These are phyloP conservation scores for Pangasius djambal DNA, from an alignment of 2,797 vertebrate species.

Conservation along the genomic window DNA sequence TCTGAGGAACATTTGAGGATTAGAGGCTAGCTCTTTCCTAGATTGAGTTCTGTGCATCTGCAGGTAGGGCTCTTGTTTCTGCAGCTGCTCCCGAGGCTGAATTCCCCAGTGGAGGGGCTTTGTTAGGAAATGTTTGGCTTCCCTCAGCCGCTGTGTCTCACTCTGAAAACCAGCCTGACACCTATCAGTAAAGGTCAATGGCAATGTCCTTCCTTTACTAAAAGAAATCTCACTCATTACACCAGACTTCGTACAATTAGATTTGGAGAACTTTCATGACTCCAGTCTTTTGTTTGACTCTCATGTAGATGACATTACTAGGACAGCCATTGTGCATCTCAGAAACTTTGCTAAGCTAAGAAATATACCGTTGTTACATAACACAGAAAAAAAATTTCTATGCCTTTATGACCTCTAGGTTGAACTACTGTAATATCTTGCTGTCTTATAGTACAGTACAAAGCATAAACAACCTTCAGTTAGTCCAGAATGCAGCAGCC, in stretches of 20 bases:
- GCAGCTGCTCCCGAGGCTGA: constrained; percentile 57
- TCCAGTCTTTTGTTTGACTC: background rate
- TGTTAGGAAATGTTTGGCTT: constrained; percentile 61
- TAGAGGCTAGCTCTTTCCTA: constrained; percentile 49
- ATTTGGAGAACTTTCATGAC: background rate
- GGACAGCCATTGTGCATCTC: background rate
- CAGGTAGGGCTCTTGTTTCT: constrained; percentile 60
- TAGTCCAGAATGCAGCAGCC: background rate
- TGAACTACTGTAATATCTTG: background rate
- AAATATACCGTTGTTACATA: background rate
- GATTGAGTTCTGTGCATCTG: constrained; percentile 47
- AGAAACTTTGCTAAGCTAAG: background rate
- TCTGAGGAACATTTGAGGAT: constrained; percentile 51
- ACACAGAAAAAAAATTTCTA: background rate
- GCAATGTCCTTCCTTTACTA: constrained; percentile 41
- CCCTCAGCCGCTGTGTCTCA: constrained; percentile 42
- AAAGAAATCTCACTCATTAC: constrained; percentile 28
- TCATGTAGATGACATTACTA: background rate
- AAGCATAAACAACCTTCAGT: background rate
- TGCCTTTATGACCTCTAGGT: background rate
- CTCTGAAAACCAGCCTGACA: constrained; percentile 48
- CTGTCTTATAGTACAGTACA: background rate
- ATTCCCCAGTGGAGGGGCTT: constrained; percentile 53
- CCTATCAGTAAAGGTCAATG: constrained; percentile 49
- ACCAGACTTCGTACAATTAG: background rate